phyloP scores from a whole-genome alignment of 2,888 invertebrate genomes.

The Sussaba pulchella region DNA sequence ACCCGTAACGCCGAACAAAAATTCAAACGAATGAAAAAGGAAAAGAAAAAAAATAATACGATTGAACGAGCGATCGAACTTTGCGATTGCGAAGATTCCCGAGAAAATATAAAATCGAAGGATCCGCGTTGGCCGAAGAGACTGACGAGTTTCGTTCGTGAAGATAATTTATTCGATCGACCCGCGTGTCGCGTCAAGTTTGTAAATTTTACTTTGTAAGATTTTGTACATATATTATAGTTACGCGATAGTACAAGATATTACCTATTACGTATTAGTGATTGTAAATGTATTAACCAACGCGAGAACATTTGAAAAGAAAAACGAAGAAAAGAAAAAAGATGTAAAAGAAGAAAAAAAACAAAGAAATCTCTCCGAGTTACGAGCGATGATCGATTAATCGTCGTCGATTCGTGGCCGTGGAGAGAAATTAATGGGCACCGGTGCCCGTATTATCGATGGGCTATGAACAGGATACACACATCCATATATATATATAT shows the following conservation, averaged over 20 bases:
- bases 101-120: slow-evolving; percentile 22
- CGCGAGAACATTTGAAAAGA: slow-evolving; percentile 36
- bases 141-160: slow-evolving; percentile 65
- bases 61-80: too few species aligned
- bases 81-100: background rate
- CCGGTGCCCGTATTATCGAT: slow-evolving; percentile 45
- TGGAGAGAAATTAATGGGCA: slow-evolving; percentile 41
- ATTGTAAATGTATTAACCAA: slow-evolving; percentile 65
- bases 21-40: slow-evolving; percentile 23
- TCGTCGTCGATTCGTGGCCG: slow-evolving; percentile 39
- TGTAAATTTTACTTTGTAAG: slow-evolving; percentile 85
- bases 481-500: slow-evolving; percentile 7
- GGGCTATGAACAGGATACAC: slow-evolving; percentile 51
- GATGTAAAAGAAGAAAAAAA: slow-evolving; percentile 22
- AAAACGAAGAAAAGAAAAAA: slow-evolving; percentile 1
- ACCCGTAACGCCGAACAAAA: slow-evolving; percentile 43
- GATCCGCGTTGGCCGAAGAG: slow-evolving; percentile 23
- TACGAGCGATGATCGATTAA: slow-evolving; percentile 24
- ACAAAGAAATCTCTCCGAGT: slow-evolving; percentile 28
- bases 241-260: slow-evolving; percentile 77
- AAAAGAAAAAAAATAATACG: slow-evolving; percentile 14
- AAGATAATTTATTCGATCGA: slow-evolving; percentile 79
- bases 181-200: slow-evolving; percentile 80
- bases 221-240: slow-evolving; percentile 84
- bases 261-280: slow-evolving; percentile 69